Percentiles rank a stretch among this genome's conserved stretches.
Evolutionary conservation across 1,140 invertebrate species (phyloP).

Genomic region (Panagrolaimus sp.): DNA sequence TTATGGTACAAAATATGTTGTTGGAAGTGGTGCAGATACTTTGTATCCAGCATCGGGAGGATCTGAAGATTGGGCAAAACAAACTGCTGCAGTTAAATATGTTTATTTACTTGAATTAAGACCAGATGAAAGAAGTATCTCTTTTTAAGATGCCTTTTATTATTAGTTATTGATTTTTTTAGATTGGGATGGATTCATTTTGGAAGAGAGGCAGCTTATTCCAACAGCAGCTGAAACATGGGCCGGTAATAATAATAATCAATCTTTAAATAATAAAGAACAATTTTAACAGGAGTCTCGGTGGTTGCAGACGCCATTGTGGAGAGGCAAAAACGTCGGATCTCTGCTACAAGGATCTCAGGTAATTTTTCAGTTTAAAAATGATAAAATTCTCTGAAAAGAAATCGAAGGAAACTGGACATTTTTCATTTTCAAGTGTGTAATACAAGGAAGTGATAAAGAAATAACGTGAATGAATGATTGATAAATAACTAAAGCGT

Average conservation of each 20-base stretch:
- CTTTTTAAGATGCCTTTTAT: too few relatives aligned
- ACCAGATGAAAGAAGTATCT: constrained; percentile 58
- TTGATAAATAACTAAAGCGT: background rate
- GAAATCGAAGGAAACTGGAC: background rate
- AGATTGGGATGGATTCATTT: constrained; percentile 58
- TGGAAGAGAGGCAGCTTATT: constrained; percentile 52
- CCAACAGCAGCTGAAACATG: constrained; percentile 56
- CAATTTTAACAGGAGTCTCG: too few relatives aligned
- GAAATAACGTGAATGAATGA: constrained; percentile 5
- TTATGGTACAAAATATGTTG: constrained; percentile 57
- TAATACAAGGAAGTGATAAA: constrained; percentile 1
- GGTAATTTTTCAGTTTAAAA: background rate
- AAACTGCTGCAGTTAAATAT: constrained; percentile 50
- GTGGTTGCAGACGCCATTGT: constrained; percentile 56
- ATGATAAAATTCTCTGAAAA: too few relatives aligned
- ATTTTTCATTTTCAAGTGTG: background rate
- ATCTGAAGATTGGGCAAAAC: constrained; percentile 57
- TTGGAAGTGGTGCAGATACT: constrained; percentile 53
- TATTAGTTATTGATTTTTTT: too few relatives aligned
- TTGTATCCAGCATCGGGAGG: constrained; percentile 57
- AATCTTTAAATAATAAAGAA: too few relatives aligned
- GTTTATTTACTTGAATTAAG: constrained; percentile 54
- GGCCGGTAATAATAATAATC: too few relatives aligned
- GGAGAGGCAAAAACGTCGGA: constrained; percentile 25
- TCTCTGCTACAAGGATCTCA: constrained; percentile 9